phyloP scores from a whole-genome alignment of 2,888 invertebrate species.

The Saturnia pavonia region DNA sequence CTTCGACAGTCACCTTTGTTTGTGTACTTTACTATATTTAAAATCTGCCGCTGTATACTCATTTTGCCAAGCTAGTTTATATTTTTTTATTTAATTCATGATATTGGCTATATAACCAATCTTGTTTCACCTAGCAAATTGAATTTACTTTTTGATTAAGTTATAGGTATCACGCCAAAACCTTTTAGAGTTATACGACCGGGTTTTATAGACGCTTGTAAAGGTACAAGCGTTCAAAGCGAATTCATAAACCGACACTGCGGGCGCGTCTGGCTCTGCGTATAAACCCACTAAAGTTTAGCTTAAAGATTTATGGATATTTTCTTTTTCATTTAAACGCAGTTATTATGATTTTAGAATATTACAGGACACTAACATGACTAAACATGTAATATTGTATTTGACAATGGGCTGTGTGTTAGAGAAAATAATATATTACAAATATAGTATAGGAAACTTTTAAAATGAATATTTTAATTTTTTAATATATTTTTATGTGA shows the following conservation, averaged over 20 bases:
- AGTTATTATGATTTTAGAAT: background rate
- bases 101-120: slow-evolving; percentile 34
- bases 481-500: too few species aligned
- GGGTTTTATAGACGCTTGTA: slow-evolving; percentile 37
- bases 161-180: slow-evolving; percentile 27
- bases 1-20: too few species aligned
- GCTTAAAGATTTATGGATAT: slow-evolving; percentile 17
- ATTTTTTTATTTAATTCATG: background rate
- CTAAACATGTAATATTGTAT: background rate
- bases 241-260: slow-evolving; percentile 44
- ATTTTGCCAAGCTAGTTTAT: too few species aligned
- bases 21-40: too few species aligned
- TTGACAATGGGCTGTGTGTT: background rate
- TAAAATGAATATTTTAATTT: too few species aligned
- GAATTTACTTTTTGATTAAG: slow-evolving; percentile 37
- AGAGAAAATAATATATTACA: too few species aligned
- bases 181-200: slow-evolving; percentile 40
- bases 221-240: slow-evolving; percentile 37
- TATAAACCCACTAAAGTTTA: slow-evolving; percentile 14
- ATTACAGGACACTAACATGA: background rate
- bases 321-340: background rate
- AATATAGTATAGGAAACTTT: too few species aligned
- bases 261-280: slow-evolving; percentile 26
- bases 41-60: too few species aligned
- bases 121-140: slow-evolving; percentile 31